Conservation (phyloP, 2,113 vertebrate species). For the Propithecus coquereli region DNA sequence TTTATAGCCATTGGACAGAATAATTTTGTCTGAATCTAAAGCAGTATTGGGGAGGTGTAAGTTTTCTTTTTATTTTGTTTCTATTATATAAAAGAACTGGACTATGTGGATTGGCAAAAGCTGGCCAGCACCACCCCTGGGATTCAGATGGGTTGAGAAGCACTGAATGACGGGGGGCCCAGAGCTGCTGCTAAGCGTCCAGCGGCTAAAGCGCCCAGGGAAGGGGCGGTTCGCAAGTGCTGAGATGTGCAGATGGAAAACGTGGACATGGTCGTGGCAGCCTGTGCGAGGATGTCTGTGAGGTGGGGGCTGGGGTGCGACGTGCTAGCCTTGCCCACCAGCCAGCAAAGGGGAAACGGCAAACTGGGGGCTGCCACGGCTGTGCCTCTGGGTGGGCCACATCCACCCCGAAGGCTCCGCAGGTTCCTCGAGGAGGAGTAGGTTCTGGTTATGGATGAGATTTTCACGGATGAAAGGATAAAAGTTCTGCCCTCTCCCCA, state of each 20-base stretch:
- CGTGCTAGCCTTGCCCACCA: background rate
- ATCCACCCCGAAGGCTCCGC: fast-evolving
- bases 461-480: background rate
- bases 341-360: background rate
- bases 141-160: background rate
- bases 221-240: background rate
- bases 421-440: background rate
- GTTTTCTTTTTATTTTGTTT: background rate
- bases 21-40: background rate
- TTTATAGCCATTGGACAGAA: background rate
- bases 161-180: background rate
- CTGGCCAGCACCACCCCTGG: background rate
- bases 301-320: fast-evolving
- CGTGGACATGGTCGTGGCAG: no score
- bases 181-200: background rate
- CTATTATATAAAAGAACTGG: background rate
- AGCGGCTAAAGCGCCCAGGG: background rate
- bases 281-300: background rate
- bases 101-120: background rate
- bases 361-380: no score
- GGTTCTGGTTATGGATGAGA: background rate
- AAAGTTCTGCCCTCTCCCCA: background rate
- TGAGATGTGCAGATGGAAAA: background rate
- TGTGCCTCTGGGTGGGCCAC: no score
- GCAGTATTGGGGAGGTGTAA: background rate